Percentiles rank a stretch among this genome's conserved stretches.
Evolutionary conservation across 1,140 invertebrate genomes (phyloP).

Genomic region (Platorchestia sp.): DNA sequence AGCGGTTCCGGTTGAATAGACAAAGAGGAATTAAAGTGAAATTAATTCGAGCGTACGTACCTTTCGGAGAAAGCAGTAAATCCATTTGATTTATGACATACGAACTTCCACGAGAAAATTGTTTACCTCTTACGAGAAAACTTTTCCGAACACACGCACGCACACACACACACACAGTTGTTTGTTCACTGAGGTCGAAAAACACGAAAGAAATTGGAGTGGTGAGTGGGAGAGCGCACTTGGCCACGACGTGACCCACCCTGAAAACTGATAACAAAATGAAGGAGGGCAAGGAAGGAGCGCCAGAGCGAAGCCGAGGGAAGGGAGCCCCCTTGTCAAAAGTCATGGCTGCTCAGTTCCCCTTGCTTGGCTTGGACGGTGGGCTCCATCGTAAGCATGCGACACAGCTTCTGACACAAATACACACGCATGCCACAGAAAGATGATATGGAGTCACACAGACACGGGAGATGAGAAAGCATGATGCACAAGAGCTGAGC

Average conservation of each 20-base stretch:
- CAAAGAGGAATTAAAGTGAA: background rate
- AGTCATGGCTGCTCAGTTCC: background rate
- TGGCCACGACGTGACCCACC: background rate
- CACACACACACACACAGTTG: background rate
- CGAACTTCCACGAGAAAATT: background rate
- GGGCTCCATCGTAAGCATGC: background rate
- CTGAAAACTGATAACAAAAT: background rate
- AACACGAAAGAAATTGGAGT: background rate
- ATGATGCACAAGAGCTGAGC: background rate
- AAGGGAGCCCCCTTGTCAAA: conserved; percentile 15
- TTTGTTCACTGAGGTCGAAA: background rate
- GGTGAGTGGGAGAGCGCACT: background rate
- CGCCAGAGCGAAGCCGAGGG: background rate
- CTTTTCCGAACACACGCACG: background rate
- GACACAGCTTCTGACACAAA: background rate
- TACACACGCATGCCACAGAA: background rate
- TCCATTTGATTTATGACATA: background rate
- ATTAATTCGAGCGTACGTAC: background rate
- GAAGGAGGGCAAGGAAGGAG: background rate
- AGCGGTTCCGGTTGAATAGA: background rate
- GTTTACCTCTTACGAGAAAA: background rate
- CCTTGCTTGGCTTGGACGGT: background rate
- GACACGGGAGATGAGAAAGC: conserved; percentile 4
- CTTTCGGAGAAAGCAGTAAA: background rate
- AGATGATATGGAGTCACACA: background rate